A percentile compares a stretch with the other conserved stretches of the same genome.
These are phyloP conservation scores for Poeciliopsis gracilis DNA, from an alignment of 2,797 vertebrate genomes.

Conservation along the genomic window DNA sequence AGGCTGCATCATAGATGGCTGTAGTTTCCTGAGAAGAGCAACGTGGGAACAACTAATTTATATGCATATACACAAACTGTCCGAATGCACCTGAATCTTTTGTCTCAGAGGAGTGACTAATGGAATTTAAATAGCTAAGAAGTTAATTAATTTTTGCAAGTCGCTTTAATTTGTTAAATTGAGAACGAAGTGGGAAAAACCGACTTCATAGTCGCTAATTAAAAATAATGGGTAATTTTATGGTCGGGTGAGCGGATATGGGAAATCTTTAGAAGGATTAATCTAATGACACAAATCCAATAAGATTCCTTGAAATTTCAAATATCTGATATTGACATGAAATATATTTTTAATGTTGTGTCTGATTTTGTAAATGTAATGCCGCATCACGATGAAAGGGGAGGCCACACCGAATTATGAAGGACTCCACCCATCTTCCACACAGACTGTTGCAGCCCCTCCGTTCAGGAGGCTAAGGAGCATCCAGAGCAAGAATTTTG, in stretches of 20 bases:
- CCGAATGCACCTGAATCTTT: neutral
- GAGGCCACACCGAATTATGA: neutral
- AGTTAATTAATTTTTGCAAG: conserved; percentile 39
- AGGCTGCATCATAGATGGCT: conserved; percentile 90
- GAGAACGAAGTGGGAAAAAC: conserved; percentile 36
- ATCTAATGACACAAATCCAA: neutral
- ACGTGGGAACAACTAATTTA: conserved; percentile 23
- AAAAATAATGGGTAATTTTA: conserved; percentile 26
- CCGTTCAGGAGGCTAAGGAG: neutral
- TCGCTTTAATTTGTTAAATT: conserved; percentile 40
- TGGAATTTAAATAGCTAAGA: conserved; percentile 38
- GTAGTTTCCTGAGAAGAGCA: conserved; percentile 83
- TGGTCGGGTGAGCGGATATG: neutral
- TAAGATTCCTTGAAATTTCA: neutral
- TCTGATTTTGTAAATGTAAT: neutral
- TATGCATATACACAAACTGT: conserved; percentile 2
- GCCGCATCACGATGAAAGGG: neutral
- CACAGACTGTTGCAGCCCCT: neutral
- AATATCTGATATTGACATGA: neutral
- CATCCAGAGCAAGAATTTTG: neutral
- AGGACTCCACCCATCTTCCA: neutral
- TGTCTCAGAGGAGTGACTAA: conserved; percentile 24
- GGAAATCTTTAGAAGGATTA: neutral
- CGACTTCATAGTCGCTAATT: conserved; percentile 25
- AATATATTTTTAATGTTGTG: neutral